Evolutionary conservation across 92 coral and sea anemone genomes (phyloP), one percentile per base, ranked within the genome.

Genomic region (Isaurus tuberculatus): DNA sequence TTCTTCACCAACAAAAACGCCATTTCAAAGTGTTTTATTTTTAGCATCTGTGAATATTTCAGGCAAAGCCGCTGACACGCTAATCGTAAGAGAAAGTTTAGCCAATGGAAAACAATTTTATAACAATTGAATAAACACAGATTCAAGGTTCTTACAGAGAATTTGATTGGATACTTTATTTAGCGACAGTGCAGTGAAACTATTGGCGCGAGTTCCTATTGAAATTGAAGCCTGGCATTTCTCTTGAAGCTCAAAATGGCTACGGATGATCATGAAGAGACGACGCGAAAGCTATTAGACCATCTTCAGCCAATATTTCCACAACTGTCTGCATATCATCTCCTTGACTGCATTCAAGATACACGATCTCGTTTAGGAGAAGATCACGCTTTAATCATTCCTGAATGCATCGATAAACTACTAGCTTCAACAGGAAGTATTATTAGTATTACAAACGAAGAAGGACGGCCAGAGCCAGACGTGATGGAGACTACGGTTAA

Each of bases 231-330:
- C 0, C n/a, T 30, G 2, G 34, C 13, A 27, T 16, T 19, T 0
- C 2, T 27, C 8, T 1, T 63, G 1, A 0, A 27, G 63, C n/a
- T 26, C 23, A 55, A 55, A 55, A 55, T 55, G 63, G 63, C 63
- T 53, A 19, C 61, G 5, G 4, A 57, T 88, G 90, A 61, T 20
- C 28, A 87, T 32, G 84, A 58, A 16, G 87, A 84, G 60, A 91
- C 84, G 57, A 84, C 58, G 30, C 79, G 64, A 30, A 86, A 19
- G 17, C 88, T 95, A 19, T 72, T 90, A 44, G 88, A 89, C 75
- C 86, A 91, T 20, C 72, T 95, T 49, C 86, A 92, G 33, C 96
- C 92, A 68, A 92, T 95, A 65, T 95, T 95, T 70, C 98, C 98
- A 17, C 98, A 94, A 75, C 42, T 91, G 16, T 78, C 75, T 28